Evolutionary conservation across 2,797 vertebrate genomes (phyloP), one percentile per base, ranked within the genome.

Genomic region (Malacoctenus gilli): DNA sequence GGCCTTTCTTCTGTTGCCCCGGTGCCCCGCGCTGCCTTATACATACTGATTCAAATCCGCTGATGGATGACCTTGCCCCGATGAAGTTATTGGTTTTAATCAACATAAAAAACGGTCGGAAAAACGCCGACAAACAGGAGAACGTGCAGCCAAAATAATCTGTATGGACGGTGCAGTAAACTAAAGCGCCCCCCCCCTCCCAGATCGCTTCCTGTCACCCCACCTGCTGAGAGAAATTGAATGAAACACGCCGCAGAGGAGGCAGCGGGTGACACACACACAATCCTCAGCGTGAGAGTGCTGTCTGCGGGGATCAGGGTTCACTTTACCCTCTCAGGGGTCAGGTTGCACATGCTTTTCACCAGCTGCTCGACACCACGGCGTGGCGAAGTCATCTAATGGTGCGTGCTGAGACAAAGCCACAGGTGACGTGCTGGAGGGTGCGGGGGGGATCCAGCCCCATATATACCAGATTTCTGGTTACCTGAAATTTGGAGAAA

Each of bases 261-360:
- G 54, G 52, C 13, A 39, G 38, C 36, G 61, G 72, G 49, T 72
- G 69, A 68, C 44, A 44, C 52, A 44, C 52, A 57, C 62, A 58
- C 55, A 48, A 42, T 41, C 67, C 62, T 68, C 42, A 13, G n/a
- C 37, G 59, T 58, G 62, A 75, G 74, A 67, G 70, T 48, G 57
- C 61, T 56, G 62, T 58, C 64, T 77, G 62, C 22, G 39, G 28
- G 64, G 52, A 69, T 42, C 52, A n/a, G 31, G 74, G 71, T 69
- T 89, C 77, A 76, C 49, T 13, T 87, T 84, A 72, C 72, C 48
- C n/a, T 58, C 37, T 28, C 52, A 32, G 14, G 44, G 79, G 67
- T 87, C 77, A 68, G 38, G 58, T 88, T 84, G 76, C 80, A 79
- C 75, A 68, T 16, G 57, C 32, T 59, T 58, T 36, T 43, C 43